A percentile compares a stretch with the other conserved stretches of the same genome.
Evolutionary conservation across 2,113 vertebrate genomes (phyloP).

Genomic region (Tympanuchus pallidicinctus): DNA sequence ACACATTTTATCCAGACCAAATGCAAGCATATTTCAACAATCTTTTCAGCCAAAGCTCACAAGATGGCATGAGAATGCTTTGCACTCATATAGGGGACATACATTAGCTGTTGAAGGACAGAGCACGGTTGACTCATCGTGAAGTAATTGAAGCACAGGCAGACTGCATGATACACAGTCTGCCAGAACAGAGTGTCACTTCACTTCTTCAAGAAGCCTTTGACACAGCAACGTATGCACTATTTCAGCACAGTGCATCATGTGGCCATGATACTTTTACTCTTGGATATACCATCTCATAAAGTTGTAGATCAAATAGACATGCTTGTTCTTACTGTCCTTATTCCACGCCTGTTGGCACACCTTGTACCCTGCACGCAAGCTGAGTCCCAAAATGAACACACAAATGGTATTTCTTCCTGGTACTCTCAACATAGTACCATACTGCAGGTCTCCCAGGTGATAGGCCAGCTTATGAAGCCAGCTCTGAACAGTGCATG

Average conservation of each 20-base stretch:
- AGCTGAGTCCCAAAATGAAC: not conserved
- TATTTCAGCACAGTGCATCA: not conserved
- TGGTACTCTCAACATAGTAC: not conserved
- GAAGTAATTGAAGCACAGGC: conserved; percentile 29
- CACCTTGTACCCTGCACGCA: not conserved
- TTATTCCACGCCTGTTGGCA: not conserved
- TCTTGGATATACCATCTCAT: not conserved
- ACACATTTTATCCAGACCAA: not conserved
- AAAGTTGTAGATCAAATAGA: not conserved
- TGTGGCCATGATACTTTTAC: fast-evolving
- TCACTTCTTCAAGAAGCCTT: conserved; percentile 56
- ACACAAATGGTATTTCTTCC: not conserved
- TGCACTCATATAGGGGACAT: not conserved
- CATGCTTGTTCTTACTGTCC: not conserved
- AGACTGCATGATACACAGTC: conserved; percentile 40
- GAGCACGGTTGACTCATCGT: conserved; percentile 47
- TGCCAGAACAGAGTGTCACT: conserved; percentile 61
- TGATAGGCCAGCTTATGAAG: fast-evolving
- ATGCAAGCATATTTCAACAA: not conserved
- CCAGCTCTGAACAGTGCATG: not conserved
- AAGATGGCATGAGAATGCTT: not conserved
- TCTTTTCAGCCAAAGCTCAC: not conserved
- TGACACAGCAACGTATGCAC: conserved; percentile 38
- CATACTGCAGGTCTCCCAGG: not conserved
- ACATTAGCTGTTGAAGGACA: conserved; percentile 44